Percentiles rank a stretch among this genome's conserved stretches.
Evolutionary conservation across 2,113 vertebrate species (phyloP).

Genomic region (Chroicocephalus ridibundus): DNA sequence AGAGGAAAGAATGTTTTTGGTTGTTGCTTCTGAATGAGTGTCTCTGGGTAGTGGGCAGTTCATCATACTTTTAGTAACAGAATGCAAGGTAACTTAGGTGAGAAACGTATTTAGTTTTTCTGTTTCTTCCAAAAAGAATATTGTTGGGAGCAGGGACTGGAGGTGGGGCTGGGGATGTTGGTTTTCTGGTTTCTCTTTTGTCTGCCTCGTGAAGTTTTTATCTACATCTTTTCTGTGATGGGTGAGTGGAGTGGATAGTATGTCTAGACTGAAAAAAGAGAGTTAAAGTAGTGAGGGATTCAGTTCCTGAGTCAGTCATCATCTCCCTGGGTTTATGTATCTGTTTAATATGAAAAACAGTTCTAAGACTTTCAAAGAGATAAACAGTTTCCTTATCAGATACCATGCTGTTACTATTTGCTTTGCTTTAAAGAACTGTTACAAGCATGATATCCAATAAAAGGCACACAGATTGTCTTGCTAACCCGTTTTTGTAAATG

Average conservation of each 20-base stretch:
- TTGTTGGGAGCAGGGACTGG: not conserved
- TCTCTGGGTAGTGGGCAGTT: not conserved
- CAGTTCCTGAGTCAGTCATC: not conserved
- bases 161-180: not conserved
- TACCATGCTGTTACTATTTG: not conserved
- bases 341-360: not conserved
- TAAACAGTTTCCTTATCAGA: not conserved
- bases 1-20: not conserved
- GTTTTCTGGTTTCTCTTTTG: not conserved
- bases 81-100: not conserved
- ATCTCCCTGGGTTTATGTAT: not conserved
- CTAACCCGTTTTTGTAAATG: not conserved
- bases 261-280: not conserved
- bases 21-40: not conserved
- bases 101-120: not conserved
- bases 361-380: not conserved
- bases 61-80: not conserved
- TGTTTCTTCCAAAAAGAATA: not conserved
- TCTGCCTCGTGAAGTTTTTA: not conserved
- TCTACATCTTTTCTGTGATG: not conserved
- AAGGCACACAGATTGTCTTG: not conserved
- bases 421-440: not conserved
- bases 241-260: not conserved
- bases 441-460: not conserved
- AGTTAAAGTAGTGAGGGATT: not conserved